Base-by-base conservation (phyloP, 1,140 invertebrate genomes). In the Polypedilum vanderplanki region DNA sequence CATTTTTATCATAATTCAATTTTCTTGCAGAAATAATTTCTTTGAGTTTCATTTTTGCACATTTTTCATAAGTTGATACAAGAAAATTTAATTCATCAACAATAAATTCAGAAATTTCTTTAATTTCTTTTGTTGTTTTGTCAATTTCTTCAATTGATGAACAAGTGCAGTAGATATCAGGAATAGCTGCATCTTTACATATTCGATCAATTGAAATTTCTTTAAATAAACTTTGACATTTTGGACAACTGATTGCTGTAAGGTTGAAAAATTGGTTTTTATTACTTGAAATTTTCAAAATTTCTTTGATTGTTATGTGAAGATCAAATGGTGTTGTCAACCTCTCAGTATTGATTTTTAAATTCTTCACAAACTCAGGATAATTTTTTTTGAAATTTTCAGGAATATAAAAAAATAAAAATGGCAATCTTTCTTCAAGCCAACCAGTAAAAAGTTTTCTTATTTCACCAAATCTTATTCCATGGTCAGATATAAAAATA, bases 401-500 rank as follows among this genome's bases (percentile, higher is more conserved):
- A 0, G 95, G 93, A 0, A 94, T 78, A 79, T 87, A 87, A 7
- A 95, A 77, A 77, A 88, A 91, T 22, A 93, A 83, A 80, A 93
- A 91, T 1, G 95, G 95, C 20, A 96, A 80, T 67, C 93, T 81
- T 80, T 95, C 93, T 80, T 96, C 94, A 73, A 94, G 87, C 85
- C 91, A 92, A 0, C 94, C 93, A 7, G 88, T 85, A 76, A 88
- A 86, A 0, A 89, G 90, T 64, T 87, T 81, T 57, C 91, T 83
- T 73, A 93, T 87, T 57, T 86, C 80, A 0, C 93, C 93, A 79
- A 88, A 94, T n/a, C 94, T 81, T 78, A 93, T 88, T 0, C 95
- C 95, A 80, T 96, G 94, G 79, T 97, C 95, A 78, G 93, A 93
- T 76, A 94, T 83, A 40, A 95, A 88, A 1, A 94, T 83, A 0